Conservation (phyloP, 2,888 invertebrate species). For the Drosophila fungiperda region DNA sequence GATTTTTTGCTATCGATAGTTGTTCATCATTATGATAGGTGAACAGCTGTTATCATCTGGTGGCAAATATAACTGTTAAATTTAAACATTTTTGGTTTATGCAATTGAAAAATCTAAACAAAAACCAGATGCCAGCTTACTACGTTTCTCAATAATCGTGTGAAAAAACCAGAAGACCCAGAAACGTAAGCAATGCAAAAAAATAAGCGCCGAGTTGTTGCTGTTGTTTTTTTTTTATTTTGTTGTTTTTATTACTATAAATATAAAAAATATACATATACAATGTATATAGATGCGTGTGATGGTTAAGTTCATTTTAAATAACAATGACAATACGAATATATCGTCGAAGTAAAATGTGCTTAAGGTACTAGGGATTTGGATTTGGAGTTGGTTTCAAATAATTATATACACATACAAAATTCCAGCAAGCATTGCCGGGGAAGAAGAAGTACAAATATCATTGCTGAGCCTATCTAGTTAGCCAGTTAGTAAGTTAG, state of each 20-base stretch:
- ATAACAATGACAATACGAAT: constrained; percentile 41
- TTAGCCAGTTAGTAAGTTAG: not conserved
- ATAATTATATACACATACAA: constrained; percentile 47
- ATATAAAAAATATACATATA: constrained; percentile 58
- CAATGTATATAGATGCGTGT: constrained; percentile 34
- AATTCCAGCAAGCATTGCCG: constrained; percentile 44
- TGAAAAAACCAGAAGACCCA: not conserved
- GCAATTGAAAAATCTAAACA: not conserved
- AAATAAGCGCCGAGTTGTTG: constrained; percentile 30
- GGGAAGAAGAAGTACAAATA: constrained; percentile 30
- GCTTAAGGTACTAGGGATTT: constrained; percentile 39
- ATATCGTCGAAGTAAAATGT: constrained; percentile 22
- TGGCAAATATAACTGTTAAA: not conserved
- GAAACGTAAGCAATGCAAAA: constrained; percentile 30
- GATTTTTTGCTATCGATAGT: not conserved
- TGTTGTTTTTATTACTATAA: constrained; percentile 46
- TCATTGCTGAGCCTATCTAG: constrained; percentile 14
- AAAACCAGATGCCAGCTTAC: constrained; percentile 13
- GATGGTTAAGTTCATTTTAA: constrained; percentile 33
- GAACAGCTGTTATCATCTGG: not conserved
- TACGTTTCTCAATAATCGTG: not conserved
- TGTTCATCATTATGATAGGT: not conserved
- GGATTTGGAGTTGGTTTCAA: constrained; percentile 21
- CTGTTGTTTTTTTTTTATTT: constrained; percentile 11
- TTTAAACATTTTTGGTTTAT: not conserved